Base-by-base conservation (phyloP, 2,797 vertebrate genomes). In the Pygocentrus nattereri region DNA sequence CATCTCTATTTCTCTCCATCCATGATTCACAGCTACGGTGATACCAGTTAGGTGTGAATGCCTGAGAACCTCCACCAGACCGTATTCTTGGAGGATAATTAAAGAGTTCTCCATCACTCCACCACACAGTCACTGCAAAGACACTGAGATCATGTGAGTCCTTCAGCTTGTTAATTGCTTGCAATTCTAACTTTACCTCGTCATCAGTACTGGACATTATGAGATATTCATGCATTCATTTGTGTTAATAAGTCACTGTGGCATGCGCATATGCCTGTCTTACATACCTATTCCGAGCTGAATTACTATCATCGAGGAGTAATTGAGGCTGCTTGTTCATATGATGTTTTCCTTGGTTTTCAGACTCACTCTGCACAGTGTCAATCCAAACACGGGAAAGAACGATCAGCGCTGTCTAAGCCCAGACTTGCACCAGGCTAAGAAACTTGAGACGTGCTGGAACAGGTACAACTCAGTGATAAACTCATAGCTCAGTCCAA, bases 131-230 rank as follows among this genome's bases (percentile, higher is more conserved):
- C 86, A 83, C 12, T 95, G 95, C 58, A 58, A 89, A 1, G 72
- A 2, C 16, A 83, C 11, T 0, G 91, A 94, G 80, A 67, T 95
- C 12, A 92, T 93, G 95, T 95, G 79, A 93, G 93, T 69, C 11
- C 34, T 23, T 44, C 41, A 23, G n/a, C n/a, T 49, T 18, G 12
- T 7, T 23, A 7, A 31, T 13, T 2, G 15, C 59, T 30, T n/a
- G n/a, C n/a, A n/a, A 11, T n/a, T 67, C 7, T 19, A 13, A 68
- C 50, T n/a, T n/a, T 21, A 23, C 30, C 15, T 15, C 25, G 4
- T 23, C 21, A 18, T 50, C 68, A 5, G 6, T n/a, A 4, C 8
- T 41, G n/a, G 34, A 25, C n/a, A 11, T n/a, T n/a, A n/a, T 38
- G 38, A 8, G 38, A 8, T 38, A 38, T 3, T 38, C 6, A 38